Evolutionary conservation across 2,113 vertebrate genomes (phyloP), one percentile per base, ranked within the genome.

Genomic region (Sciurus niger): DNA sequence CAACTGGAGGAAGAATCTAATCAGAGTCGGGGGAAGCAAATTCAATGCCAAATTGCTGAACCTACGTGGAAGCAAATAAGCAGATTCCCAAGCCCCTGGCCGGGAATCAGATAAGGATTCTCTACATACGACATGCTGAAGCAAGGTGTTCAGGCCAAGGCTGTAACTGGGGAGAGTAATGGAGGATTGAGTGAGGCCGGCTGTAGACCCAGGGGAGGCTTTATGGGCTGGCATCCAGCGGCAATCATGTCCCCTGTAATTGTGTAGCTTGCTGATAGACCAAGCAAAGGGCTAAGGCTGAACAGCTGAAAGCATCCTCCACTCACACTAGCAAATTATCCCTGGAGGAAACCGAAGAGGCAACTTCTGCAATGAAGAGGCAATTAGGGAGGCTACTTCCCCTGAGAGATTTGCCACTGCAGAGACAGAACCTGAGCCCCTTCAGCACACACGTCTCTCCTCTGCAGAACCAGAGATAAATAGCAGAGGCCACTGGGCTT

Each of bases 401-500:
- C 60, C 91, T 2, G 4, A 78, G 94, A 90, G 25, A 43, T 53
- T 30, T 10, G 18, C 82, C 53, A 13, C 70, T 7, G n/a, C 12
- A 7, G 58, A 78, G 77, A 40, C 55, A 34, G 10, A 68, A 51
- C 55, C 55, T 63, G 34, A 0, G 1, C 60, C 70, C 86, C 89
- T 80, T 77, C 18, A 70, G 84, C 40, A 65, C 20, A 51, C n/a
- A 40, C 0, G 0, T 34, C 58, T 83, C 68, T 87, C 65, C 58
- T 94, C 48, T 37, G 83, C 72, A 77, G 89, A 95, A 53, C 79
- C 46, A 65, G 70, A 78, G 80, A 68, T n/a, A 94, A 96, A 95
- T 13, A 92, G 93, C 74, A 90, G 92, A 96, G 94, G 89, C 94
- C 60, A 68, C 3, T 20, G 53, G 68, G 74, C 76, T 91, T 70